Evolutionary conservation across 1,140 invertebrate species (phyloP), one percentile per base, ranked within the genome.

Genomic region (Temnothorax longispinosus): DNA sequence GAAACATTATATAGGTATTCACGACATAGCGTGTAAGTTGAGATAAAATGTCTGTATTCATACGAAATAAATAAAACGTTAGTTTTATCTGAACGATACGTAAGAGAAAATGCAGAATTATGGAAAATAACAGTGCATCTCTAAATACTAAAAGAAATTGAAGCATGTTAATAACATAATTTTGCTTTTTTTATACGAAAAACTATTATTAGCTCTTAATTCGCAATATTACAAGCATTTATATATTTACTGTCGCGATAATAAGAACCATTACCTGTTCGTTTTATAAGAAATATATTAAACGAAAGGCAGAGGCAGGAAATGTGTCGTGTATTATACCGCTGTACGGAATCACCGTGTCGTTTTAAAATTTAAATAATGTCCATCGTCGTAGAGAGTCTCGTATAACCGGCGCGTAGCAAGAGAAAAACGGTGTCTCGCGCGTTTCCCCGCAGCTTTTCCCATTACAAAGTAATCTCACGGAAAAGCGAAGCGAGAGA

Each of bases 361-460:
- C 62, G 62, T 67, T 67, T 80, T 67, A 81, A 81, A 71, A 54
- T 67, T 80, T 67, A 81, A 81, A 71, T 81, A 75, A 84, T 47
- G 41, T 84, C 18, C 32, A 75, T 21, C 27, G 38, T 84, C 32
- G 13, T 75, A 71, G 4, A 50, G 44, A 54, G 5, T 81, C 5
- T 50, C 41, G 15, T 38, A 35, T 74, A 82, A 74, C 80, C 13
- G 50, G 8, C 32, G 27, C 21, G 54, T 50, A 75, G 58, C 54
- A 38, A 38, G 54, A 82, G 54, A 84, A 60, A 74, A 50, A 75
- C 41, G 56, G 41, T 27, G 35, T 7, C 47, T 65, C 18, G 60
- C 60, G 44, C 44, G 60, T 80, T 65, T 65, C 2, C 67, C n/a
- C 21, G 69, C 69, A 58, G 50, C 64, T 81, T 74, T 84, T 60